Base-by-base conservation (phyloP, 2,113 vertebrate species). In the Apodemus sylvaticus region DNA sequence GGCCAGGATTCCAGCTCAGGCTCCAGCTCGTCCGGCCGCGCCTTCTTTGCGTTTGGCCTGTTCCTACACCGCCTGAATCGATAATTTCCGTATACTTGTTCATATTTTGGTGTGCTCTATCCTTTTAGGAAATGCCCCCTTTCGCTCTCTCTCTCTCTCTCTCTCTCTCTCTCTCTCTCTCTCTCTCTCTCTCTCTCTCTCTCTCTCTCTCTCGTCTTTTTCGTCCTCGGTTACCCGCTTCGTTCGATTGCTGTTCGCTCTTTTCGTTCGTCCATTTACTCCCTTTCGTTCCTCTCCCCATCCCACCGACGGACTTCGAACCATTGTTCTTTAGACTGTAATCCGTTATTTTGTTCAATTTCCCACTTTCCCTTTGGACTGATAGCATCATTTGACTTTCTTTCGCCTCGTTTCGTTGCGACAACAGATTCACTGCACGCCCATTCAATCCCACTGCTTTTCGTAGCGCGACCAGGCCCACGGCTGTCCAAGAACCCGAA, bases 211-310 rank as follows among this genome's bases (percentile, higher is more conserved):
- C 8, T 76, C 12, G 12, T 93, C 82, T 60, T 60, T 31, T 45
- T 51, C 29, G 71, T 66, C 24, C 64, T 86, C 55, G 5, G 55
- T 24, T 48, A 81, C 92, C 93, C 92, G 68, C 93, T 95, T 97
- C 86, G 0, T 97, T 93, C 94, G 89, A 89, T 95, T 87, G 77
- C 17, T 20, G 7, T 58, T 62, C 3, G 79, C 73, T 74, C 71
- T 58, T 14, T 48, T 71, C 48, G n/a, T 89, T 53, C n/a, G 39
- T 83, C 90, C 92, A 14, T 82, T 42, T 48, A 13, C 2, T 66
- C 24, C 8, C 4, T 94, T 74, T 31, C 19, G 10, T 55, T 77
- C 10, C 48, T 55, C 82, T 14, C 60, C 42, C 45, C 58, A 10
- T 64, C 53, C 70, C 62, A 11, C 64, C 45, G 7, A 8, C 22